Base-by-base conservation (phyloP, 2,797 vertebrate genomes). In the Schizopygopsis malacanthus region DNA sequence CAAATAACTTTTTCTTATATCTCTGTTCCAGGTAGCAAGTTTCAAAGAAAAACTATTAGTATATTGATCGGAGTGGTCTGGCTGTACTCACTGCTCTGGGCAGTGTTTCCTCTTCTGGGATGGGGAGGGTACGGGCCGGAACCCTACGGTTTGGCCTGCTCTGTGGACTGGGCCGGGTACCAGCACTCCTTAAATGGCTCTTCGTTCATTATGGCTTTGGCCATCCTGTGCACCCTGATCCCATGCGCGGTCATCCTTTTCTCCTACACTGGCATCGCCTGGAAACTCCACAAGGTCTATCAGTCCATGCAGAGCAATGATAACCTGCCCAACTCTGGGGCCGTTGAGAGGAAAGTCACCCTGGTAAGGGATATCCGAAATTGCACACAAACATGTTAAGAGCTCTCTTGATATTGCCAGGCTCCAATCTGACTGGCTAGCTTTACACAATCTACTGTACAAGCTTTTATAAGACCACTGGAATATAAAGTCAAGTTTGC, bases 251-350 rank as follows among this genome's bases (percentile, higher is more conserved):
- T 91, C 77, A 93, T 94, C 84, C 6, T 93, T 76, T 91, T 91
- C 77, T 92, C 91, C 33, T 94, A 95, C 54, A 91, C 88, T 8
- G 92, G 90, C 22, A 93, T 95, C 7, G 92, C 91, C 45, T 94
- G 93, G 93, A 94, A 94, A 84, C 91, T 95, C n/a, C 93, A 94
- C 91, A 90, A 87, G 83, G 92, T 89, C 22, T 95, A 95, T 88
- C 86, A 87, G 56, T 90, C 92, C 65, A 92, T 94, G 72, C 90
- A 91, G 86, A 93, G 75, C 81, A 87, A 80, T 6, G 88, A 91
- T 25, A 87, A 10, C 20, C 81, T 90, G 15, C 87, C 91, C 61
- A 92, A 92, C 50, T 90, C 88, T 0, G 83, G 90, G 28, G 90
- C 88, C 0, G 73, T 94, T 10, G 92, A 95, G 77, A 92, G 90